Base-by-base conservation (phyloP, 2,797 vertebrate genomes). In the Girardinus metallicus region DNA sequence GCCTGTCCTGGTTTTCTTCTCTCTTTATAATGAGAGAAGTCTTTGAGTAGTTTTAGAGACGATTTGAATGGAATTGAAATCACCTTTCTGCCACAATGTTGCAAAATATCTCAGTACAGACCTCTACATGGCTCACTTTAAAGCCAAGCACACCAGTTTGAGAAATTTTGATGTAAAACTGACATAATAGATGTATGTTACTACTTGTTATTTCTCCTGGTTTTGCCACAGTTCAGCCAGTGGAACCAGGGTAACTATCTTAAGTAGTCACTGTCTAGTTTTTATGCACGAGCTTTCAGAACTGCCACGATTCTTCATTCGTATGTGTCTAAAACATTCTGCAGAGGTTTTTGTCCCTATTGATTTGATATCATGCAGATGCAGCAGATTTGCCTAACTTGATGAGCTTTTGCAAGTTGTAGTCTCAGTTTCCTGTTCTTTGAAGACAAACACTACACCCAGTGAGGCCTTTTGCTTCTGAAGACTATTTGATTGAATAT, bases 101-200 rank as follows among this genome's bases (percentile, higher is more conserved):
- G 81, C 77, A 44, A 76, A 74, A 85, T 60, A 77, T 80, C 73
- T 85, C 21, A 44, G 34, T 31, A 23, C 47, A 41, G 55, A 29
- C 62, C 43, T 79, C n/a, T 60, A 43, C 76, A 82, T 77, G 73
- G 15, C 21, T 70, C 51, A 74, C 72, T 73, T 74, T n/a, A 70
- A 78, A 80, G 47, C 46, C 7, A 78, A 79, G 41, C 76, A 77
- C 47, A 49, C 49, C 5, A 29, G 1, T 76, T 84, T 12, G 34
- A 71, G 80, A 62, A 47, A 73, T 60, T 2, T 73, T 41, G 39
- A 78, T 66, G 36, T 31, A 51, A 21, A 81, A 57, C 70, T 80
- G 79, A 78, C 60, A 78, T 74, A 11, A 15, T 55, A 46, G 29
- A 49, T 23, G 34, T 51, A 46, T 76, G 82, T n/a, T 13, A 13